Evolutionary conservation across 2,888 invertebrate species (phyloP).

Genomic region (Eupithecia subfuscata): DNA sequence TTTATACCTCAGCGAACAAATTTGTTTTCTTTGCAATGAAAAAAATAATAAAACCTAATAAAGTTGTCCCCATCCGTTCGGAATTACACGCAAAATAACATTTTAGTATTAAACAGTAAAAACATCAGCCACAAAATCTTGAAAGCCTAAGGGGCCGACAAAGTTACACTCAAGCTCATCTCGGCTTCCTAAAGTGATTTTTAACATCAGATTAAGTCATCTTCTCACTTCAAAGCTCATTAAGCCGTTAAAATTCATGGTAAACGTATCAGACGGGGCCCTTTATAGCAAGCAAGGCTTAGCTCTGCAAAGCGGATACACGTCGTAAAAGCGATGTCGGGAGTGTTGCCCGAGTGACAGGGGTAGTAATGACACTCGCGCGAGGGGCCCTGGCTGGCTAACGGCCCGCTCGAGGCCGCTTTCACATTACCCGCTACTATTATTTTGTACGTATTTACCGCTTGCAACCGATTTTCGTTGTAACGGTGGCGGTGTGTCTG

Average conservation of each 20-base stretch:
- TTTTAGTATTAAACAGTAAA: constrained; percentile 9
- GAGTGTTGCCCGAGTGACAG: constrained; percentile 45
- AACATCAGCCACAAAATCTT: constrained; percentile 6
- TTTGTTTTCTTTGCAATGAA: constrained; percentile 1
- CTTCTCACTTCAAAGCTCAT: constrained; percentile 45
- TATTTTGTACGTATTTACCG: not conserved
- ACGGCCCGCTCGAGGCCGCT: constrained; percentile 21
- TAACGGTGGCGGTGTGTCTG: not conserved
- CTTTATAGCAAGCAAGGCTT: constrained; percentile 52
- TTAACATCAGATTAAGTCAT: constrained; percentile 42
- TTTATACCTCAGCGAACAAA: constrained; percentile 15
- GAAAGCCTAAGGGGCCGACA: constrained; percentile 8
- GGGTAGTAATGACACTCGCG: constrained; percentile 43
- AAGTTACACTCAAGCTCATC: constrained; percentile 21
- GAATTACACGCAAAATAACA: constrained; percentile 9
- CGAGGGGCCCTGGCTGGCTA: constrained; percentile 28
- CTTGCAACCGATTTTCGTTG: not conserved
- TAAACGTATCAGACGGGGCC: constrained; percentile 54
- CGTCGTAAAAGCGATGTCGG: constrained; percentile 64
- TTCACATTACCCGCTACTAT: constrained; percentile 2
- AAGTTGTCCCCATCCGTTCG: constrained; percentile 4
- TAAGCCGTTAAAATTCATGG: constrained; percentile 55
- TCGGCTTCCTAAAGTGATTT: constrained; percentile 37
- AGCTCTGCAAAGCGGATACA: constrained; percentile 61
- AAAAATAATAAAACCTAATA: constrained; percentile 5